Conservation (phyloP, 2,113 vertebrate species). For the Mugil cephalus region DNA sequence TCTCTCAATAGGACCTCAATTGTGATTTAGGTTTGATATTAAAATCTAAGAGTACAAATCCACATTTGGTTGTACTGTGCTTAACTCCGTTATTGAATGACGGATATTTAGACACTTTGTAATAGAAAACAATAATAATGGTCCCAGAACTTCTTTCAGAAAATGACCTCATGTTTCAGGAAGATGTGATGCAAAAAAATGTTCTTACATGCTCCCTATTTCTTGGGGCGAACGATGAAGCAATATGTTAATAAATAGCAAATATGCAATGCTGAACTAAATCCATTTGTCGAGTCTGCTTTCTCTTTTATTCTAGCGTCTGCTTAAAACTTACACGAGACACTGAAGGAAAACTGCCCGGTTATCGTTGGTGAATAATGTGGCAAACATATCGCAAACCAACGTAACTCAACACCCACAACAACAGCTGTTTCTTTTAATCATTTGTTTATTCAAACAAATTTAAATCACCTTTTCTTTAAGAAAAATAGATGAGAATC, state of each 20-base stretch:
- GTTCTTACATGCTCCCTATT: slow-evolving; percentile 44
- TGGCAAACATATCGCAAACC: background rate
- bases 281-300: slow-evolving; percentile 20
- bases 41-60: background rate
- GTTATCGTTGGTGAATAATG: too few relatives aligned
- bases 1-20: background rate
- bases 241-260: slow-evolving; percentile 67
- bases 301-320: background rate
- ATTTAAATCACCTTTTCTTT: slow-evolving; percentile 58
- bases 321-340: background rate
- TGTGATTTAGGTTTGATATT: background rate
- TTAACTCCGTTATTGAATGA: background rate
- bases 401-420: background rate
- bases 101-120: too few relatives aligned
- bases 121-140: background rate
- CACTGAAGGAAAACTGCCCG: too few relatives aligned
- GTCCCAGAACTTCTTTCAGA: slow-evolving; percentile 12
- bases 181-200: slow-evolving; percentile 70
- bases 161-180: slow-evolving; percentile 64
- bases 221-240: slow-evolving; percentile 43
- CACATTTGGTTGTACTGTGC: background rate
- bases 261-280: slow-evolving; percentile 77
- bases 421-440: slow-evolving; percentile 23
- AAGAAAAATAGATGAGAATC: slow-evolving; percentile 75
- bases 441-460: slow-evolving; percentile 77